A percentile compares a stretch with the other conserved stretches of the same genome.
phyloP scores from a whole-genome alignment of 1,140 invertebrate genomes.

The Drosophila ironensis region DNA sequence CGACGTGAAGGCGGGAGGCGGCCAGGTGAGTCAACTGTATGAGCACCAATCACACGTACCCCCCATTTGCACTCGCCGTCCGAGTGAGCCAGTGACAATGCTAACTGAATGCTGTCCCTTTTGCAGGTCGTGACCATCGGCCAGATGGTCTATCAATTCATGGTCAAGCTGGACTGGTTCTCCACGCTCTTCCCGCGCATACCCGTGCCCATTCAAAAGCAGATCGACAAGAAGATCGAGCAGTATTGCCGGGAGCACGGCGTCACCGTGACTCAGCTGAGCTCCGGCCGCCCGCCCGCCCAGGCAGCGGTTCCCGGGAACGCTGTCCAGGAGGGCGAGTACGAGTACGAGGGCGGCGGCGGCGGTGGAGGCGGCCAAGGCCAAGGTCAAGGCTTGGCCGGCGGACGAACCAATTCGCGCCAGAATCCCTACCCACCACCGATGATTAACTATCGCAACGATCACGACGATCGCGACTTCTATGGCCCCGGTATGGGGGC shows the following conservation, averaged over 20 bases:
- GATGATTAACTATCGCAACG: slow-evolving; percentile 63
- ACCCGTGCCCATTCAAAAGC: slow-evolving; percentile 99
- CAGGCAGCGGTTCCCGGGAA: not conserved
- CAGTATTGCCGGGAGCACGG: slow-evolving; percentile 82
- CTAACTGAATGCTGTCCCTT: not conserved
- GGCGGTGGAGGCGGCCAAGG: slow-evolving; percentile 19
- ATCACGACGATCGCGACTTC: slow-evolving; percentile 72
- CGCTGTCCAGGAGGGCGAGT: slow-evolving; percentile 35
- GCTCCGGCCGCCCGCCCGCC: slow-evolving; percentile 41
- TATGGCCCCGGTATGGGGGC: slow-evolving; percentile 43
- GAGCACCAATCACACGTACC: slow-evolving; percentile 62
- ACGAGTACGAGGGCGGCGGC: slow-evolving; percentile 40
- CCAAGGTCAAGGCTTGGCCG: slow-evolving; percentile 2
- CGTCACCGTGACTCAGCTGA: slow-evolving; percentile 63
- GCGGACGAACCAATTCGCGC: slow-evolving; percentile 6
- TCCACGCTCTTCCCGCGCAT: slow-evolving; percentile 99
- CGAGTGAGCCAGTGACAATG: no score
- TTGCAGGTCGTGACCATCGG: slow-evolving; percentile 92
- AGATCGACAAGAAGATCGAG: slow-evolving; percentile 89
- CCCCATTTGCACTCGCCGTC: not conserved
- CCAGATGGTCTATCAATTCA: slow-evolving; percentile 94
- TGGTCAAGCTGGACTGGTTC: slow-evolving; percentile 99
- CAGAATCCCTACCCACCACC: slow-evolving; percentile 23
- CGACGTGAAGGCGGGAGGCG: slow-evolving; percentile 98
- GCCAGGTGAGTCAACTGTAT: slow-evolving; percentile 85